Percentiles rank a stretch among this genome's conserved stretches.
Conservation (phyloP, 23 tunicate species). For the Aplidium turbinatum region DNA sequence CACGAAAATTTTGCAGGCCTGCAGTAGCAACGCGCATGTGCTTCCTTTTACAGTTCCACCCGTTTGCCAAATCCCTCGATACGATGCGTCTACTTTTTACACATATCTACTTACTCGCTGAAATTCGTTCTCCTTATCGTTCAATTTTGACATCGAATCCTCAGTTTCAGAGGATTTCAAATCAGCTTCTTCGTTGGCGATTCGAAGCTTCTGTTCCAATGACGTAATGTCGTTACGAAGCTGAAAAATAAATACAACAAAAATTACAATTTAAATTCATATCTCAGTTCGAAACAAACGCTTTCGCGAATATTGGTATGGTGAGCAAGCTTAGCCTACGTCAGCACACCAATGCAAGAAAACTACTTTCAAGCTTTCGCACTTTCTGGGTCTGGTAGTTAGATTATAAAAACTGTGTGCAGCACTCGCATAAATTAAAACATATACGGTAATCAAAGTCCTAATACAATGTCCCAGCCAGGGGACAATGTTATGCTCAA, state of each 20-base stretch:
- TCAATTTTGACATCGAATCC: not conserved
- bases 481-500: too few species aligned
- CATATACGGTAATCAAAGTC: too few species aligned
- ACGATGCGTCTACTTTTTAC: not conserved
- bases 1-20: too few species aligned
- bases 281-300: not conserved
- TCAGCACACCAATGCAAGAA: too few species aligned
- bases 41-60: too few species aligned
- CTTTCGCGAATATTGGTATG: not conserved
- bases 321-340: not conserved
- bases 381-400: too few species aligned
- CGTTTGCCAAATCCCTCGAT: too few species aligned
- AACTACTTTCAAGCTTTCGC: too few species aligned
- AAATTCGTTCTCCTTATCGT: not conserved
- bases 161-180: not conserved
- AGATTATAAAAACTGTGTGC: too few species aligned
- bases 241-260: not conserved
- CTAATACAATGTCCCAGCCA: too few species aligned
- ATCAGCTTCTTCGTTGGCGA: constrained; percentile 24
- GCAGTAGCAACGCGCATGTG: too few species aligned
- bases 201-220: constrained; percentile 7
- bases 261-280: not conserved
- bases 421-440: too few species aligned
- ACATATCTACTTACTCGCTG: constrained; percentile 6
- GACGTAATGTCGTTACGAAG: constrained; percentile 10